phyloP scores from a whole-genome alignment of 2,888 invertebrate genomes.

The Alviniconcha strummeri region DNA sequence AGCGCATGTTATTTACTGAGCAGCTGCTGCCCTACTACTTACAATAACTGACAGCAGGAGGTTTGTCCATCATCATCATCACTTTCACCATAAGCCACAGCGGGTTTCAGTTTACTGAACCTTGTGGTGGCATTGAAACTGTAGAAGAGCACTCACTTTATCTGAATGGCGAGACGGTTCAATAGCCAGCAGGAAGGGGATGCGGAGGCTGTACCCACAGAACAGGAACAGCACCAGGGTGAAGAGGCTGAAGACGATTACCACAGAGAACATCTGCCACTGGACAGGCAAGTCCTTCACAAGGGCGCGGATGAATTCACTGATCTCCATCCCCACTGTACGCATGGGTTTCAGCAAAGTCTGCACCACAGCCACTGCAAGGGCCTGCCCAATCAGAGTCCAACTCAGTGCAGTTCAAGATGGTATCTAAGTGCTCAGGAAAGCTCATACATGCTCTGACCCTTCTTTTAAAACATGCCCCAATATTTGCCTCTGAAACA shows the following conservation, averaged over 20 bases:
- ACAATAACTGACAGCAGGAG: background rate
- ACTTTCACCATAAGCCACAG: too few relatives aligned
- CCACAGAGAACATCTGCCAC: slow-evolving; percentile 39
- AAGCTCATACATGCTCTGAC: too few relatives aligned
- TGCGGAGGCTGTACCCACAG: slow-evolving; percentile 38
- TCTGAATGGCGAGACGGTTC: slow-evolving; percentile 26
- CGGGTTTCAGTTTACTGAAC: too few relatives aligned
- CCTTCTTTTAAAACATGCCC: too few relatives aligned
- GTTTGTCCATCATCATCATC: background rate
- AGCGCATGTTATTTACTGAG: too few relatives aligned
- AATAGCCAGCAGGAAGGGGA: slow-evolving; percentile 37
- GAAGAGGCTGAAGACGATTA: slow-evolving; percentile 20
- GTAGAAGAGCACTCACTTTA: background rate
- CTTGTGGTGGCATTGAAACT: too few relatives aligned
- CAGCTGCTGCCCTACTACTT: too few relatives aligned
- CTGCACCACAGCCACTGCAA: slow-evolving; percentile 47
- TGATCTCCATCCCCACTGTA: slow-evolving; percentile 44
- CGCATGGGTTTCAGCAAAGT: slow-evolving; percentile 47
- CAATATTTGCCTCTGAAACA: too few relatives aligned
- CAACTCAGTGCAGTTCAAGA: background rate
- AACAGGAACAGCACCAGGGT: slow-evolving; percentile 39
- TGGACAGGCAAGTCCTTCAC: slow-evolving; percentile 47
- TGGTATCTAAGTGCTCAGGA: too few relatives aligned
- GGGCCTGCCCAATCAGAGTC: slow-evolving; percentile 38
- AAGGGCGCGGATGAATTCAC: slow-evolving; percentile 42